Evolutionary conservation across 2,797 vertebrate species (phyloP), one percentile per base, ranked within the genome.

Genomic region (Kryptopterus vitreolus): DNA sequence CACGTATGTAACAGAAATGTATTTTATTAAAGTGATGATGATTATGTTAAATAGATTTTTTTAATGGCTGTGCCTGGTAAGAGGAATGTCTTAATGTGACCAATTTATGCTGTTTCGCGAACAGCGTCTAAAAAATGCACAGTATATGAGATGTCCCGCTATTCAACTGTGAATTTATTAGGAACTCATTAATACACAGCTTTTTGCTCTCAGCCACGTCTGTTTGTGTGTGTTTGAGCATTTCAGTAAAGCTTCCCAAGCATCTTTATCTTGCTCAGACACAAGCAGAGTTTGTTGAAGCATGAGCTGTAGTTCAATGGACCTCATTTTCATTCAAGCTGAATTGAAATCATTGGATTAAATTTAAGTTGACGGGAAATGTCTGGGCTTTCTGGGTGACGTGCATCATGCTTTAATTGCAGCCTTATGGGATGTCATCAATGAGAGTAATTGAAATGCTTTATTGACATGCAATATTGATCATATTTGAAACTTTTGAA

Each of bases 11-110:
- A 18, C 31, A 86, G 82, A 85, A 73, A 79, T 87, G 57, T 66
- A 72, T 88, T 84, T 86, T 55, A 53, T 52, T 53, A 35, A 78
- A 87, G 86, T n/a, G 77, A 87, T n/a, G 77, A 85, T 38, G 77
- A 84, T 66, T 38, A 73, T 84, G 76, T 58, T 83, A 78, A 87
- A 83, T 82, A 81, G 38, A 22, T 81, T 75, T 66, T 75, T 66
- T 87, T 78, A 85, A 83, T 80, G 69, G 31, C 69, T 33, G 5
- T 63, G 70, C 46, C 80, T 81, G 72, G 31, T 77, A 48, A 55
- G 35, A 69, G 50, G 20, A 76, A 74, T 59, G 77, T 43, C 57
- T 76, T 29, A 35, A 48, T 57, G 69, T n/a, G 52, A 20, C 24
- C 79, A 3, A 72, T 65, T 52, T 76, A 8, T 75, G 59, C 68